phyloP scores from a whole-genome alignment of 1,140 invertebrate species.

The Eufriesea mexicana region DNA sequence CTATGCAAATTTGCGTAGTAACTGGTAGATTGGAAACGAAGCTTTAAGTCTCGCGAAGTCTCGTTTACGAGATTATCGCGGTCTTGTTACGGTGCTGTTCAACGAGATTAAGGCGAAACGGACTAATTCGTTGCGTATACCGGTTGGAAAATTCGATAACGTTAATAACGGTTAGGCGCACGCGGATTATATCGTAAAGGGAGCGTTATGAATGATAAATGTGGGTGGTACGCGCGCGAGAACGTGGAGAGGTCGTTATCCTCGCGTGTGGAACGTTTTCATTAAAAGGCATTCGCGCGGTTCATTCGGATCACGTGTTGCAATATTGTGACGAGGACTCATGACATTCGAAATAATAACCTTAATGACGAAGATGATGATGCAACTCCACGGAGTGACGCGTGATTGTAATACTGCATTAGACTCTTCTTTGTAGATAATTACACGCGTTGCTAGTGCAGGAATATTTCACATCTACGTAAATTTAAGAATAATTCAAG shows the following conservation, averaged over 20 bases:
- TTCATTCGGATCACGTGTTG: not conserved
- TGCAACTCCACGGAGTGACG: no score
- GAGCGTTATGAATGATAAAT: conserved; percentile 34
- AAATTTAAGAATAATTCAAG: no score
- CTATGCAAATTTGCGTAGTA: not conserved
- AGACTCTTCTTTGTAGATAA: no score
- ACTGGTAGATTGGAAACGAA: not conserved
- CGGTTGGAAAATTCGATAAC: conserved; percentile 12
- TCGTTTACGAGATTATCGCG: not conserved
- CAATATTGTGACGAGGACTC: not conserved
- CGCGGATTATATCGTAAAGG: not conserved
- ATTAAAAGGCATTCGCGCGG: conserved; percentile 18
- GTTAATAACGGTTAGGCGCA: not conserved
- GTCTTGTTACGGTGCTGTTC: not conserved
- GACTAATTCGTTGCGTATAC: not conserved
- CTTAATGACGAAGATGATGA: no score
- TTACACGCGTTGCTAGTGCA: no score
- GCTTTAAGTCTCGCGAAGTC: not conserved
- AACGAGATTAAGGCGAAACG: not conserved
- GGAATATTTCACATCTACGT: not conserved
- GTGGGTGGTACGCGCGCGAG: conserved; percentile 5
- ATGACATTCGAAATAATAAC: not conserved
- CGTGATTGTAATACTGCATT: not conserved
- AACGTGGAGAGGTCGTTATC: conserved; percentile 31
- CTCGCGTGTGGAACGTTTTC: conserved; percentile 26